Conservation (phyloP, 2,888 invertebrate species). For the Drosophila suboccidentalis region DNA sequence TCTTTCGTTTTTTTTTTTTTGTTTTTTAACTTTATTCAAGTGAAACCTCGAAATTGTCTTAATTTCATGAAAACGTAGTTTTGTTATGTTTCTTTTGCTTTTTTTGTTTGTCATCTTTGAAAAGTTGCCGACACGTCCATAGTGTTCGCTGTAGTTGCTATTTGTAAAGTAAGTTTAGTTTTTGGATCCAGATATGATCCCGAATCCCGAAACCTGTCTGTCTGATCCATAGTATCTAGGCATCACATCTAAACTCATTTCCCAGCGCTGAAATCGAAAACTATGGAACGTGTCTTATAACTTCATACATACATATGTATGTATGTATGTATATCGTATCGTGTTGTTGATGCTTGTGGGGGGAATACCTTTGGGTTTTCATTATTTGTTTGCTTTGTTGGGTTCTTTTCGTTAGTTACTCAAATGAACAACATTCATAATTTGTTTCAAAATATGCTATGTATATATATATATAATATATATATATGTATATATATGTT, state of each 20-base stretch:
- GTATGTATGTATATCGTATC: constrained; percentile 23
- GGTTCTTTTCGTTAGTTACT: constrained; percentile 57
- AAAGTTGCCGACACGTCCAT: constrained; percentile 2
- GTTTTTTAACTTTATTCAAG: constrained; percentile 62
- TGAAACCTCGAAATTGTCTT: constrained; percentile 85
- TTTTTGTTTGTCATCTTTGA: constrained; percentile 12
- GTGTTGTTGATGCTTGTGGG: constrained; percentile 28
- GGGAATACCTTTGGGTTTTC: constrained; percentile 55
- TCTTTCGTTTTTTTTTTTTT: constrained; percentile 46
- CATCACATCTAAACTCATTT: constrained; percentile 4
- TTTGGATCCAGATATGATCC: constrained; percentile 19
- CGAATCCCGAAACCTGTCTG: constrained; percentile 37
- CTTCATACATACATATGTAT: neutral
- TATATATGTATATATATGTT: constrained; percentile 45
- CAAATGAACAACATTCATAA: constrained; percentile 76
- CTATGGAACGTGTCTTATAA: constrained; percentile 4
- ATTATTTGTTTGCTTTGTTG: constrained; percentile 39
- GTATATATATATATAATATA: constrained; percentile 46
- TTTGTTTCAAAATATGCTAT: constrained; percentile 61
- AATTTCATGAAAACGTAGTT: constrained; percentile 77
- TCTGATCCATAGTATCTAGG: constrained; percentile 17
- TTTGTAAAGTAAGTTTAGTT: constrained; percentile 12
- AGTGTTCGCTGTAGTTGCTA: constrained; percentile 2
- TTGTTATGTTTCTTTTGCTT: constrained; percentile 38
- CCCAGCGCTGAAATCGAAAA: neutral